A percentile compares a stretch with the other conserved stretches of the same genome.
Evolutionary conservation across 1,140 invertebrate genomes (phyloP).

Genomic region (Atta cephalotes): DNA sequence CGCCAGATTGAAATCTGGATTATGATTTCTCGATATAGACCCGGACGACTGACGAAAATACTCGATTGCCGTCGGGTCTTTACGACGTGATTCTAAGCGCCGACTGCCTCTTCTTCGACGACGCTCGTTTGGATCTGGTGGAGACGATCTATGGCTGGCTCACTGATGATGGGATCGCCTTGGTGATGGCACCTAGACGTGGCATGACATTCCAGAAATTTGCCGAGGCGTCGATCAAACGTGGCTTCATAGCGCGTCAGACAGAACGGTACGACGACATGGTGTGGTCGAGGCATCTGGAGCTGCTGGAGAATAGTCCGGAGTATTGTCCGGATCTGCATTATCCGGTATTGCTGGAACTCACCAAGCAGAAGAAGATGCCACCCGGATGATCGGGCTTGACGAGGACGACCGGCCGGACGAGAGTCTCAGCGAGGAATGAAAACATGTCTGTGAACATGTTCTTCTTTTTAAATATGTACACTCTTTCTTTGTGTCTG

Average conservation of each 20-base stretch:
- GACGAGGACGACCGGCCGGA: too few species aligned
- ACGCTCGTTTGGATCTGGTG: constrained; percentile 90
- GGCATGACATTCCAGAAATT: constrained; percentile 91
- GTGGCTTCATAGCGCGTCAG: constrained; percentile 88
- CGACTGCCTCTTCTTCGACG: constrained; percentile 95
- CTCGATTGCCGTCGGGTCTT: constrained; percentile 72
- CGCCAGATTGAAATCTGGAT: constrained; percentile 17
- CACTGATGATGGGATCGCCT: constrained; percentile 88
- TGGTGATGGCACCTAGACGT: constrained; percentile 92
- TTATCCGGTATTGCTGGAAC: constrained; percentile 89
- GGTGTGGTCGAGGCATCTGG: constrained; percentile 90
- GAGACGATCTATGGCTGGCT: constrained; percentile 90
- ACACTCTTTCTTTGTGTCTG: background rate
- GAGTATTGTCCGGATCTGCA: constrained; percentile 90
- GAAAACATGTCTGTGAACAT: background rate
- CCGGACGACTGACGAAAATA: constrained; percentile 75
- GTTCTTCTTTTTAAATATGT: background rate
- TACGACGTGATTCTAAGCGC: constrained; percentile 92
- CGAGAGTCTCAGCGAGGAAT: constrained; percentile 30
- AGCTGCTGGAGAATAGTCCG: constrained; percentile 86
- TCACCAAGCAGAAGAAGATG: constrained; percentile 86
- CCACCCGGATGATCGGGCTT: constrained; percentile 79
- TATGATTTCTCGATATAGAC: constrained; percentile 75
- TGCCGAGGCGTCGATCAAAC: constrained; percentile 87
- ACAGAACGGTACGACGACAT: constrained; percentile 88